Percentiles rank a stretch among this genome's conserved stretches.
phyloP scores from a whole-genome alignment of 1,140 invertebrate species.

The Brachystomella parvula region DNA sequence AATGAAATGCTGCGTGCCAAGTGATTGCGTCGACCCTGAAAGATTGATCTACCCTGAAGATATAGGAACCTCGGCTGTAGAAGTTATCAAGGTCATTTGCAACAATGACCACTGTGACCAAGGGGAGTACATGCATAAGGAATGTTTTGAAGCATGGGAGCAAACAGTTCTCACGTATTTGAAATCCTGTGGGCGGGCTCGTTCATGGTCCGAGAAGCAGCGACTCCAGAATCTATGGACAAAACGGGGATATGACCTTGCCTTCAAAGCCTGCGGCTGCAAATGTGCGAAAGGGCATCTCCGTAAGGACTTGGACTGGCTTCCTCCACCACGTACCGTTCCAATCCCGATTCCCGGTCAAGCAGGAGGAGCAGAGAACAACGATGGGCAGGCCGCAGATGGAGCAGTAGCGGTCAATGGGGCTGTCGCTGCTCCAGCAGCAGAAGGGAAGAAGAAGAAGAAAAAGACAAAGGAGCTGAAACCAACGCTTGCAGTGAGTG shows the following conservation, averaged over 20 bases:
- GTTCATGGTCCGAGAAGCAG: conserved; percentile 89
- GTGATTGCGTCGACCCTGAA: conserved; percentile 59
- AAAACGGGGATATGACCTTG: conserved; percentile 83
- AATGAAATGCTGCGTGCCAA: conserved; percentile 65
- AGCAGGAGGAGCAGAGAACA: conserved; percentile 3
- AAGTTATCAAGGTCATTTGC: conserved; percentile 76
- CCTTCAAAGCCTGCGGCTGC: conserved; percentile 71
- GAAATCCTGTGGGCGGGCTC: conserved; percentile 76
- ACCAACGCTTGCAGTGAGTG: conserved; percentile 39
- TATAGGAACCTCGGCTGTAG: conserved; percentile 47
- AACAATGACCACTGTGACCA: conserved; percentile 84
- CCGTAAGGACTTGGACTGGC: conserved; percentile 89
- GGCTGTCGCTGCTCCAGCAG: conserved; percentile 2
- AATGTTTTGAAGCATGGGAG: conserved; percentile 92
- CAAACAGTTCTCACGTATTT: conserved; percentile 75
- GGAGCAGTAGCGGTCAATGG: neutral
- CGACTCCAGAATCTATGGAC: conserved; percentile 92
- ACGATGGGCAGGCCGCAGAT: conserved; percentile 3
- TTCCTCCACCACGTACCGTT: conserved; percentile 52
- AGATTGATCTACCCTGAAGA: conserved; percentile 61
- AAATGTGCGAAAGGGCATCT: conserved; percentile 77
- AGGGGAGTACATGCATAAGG: conserved; percentile 87
- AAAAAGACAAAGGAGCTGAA: conserved; percentile 43
- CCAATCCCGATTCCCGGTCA: neutral
- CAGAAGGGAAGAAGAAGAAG: conserved; percentile 44